Evolutionary conservation across 2,888 invertebrate genomes (phyloP).

Genomic region (Drosophila colorata): DNA sequence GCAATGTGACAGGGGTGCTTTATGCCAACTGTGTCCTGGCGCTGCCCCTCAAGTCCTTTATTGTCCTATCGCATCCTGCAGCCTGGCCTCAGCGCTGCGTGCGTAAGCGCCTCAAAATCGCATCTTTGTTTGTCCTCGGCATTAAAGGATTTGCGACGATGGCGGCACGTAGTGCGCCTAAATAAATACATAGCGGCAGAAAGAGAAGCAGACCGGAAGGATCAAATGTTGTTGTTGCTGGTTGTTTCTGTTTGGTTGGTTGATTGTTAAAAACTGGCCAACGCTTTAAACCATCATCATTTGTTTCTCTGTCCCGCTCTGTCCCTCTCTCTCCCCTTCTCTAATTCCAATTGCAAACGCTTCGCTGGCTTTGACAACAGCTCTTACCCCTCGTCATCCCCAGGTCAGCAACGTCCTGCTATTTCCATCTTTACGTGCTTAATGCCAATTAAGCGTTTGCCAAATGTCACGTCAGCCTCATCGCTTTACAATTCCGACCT

Average conservation of each 20-base stretch:
- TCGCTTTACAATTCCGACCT: neutral
- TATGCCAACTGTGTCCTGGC: slow-evolving; percentile 18
- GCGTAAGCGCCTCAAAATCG: slow-evolving; percentile 72
- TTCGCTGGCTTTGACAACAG: slow-evolving; percentile 59
- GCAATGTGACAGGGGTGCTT: slow-evolving; percentile 52
- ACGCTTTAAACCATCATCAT: slow-evolving; percentile 47
- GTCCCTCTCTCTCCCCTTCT: slow-evolving; percentile 2
- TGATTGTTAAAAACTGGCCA: slow-evolving; percentile 20
- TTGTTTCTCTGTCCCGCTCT: neutral
- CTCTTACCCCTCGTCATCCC: slow-evolving; percentile 39
- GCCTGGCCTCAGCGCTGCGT: slow-evolving; percentile 45
- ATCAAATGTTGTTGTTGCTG: slow-evolving; percentile 18
- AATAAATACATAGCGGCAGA: slow-evolving; percentile 57
- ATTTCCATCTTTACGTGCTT: slow-evolving; percentile 60
- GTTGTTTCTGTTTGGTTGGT: too few species aligned
- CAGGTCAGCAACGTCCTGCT: slow-evolving; percentile 4
- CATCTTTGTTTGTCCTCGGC: slow-evolving; percentile 71
- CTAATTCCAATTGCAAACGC: slow-evolving; percentile 73
- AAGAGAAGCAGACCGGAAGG: slow-evolving; percentile 10
- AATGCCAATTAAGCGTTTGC: slow-evolving; percentile 77
- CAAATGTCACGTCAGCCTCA: slow-evolving; percentile 42
- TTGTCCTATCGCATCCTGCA: slow-evolving; percentile 14
- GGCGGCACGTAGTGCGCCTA: slow-evolving; percentile 63
- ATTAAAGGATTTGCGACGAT: slow-evolving; percentile 72
- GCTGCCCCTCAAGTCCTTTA: slow-evolving; percentile 19